Evolutionary conservation across 2,113 vertebrate species (phyloP).

Genomic region (Apistogramma diplotaenia): DNA sequence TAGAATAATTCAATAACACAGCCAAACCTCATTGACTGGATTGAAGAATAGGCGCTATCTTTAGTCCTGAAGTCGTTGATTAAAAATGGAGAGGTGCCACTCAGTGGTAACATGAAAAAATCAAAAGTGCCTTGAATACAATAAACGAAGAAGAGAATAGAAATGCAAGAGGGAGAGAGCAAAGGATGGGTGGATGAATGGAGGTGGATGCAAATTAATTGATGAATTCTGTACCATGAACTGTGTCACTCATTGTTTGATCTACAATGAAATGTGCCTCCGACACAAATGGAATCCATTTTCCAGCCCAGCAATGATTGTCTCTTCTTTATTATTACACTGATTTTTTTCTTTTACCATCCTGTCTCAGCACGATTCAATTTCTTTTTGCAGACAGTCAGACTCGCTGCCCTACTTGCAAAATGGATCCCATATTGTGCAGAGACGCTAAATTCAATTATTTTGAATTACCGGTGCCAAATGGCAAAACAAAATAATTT

Average conservation of each 20-base stretch:
- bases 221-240: slow-evolving; percentile 21
- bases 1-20: slow-evolving; percentile 28
- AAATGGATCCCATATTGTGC: background rate
- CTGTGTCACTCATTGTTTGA: slow-evolving; percentile 42
- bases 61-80: slow-evolving; percentile 22
- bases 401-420: background rate
- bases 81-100: slow-evolving; percentile 48
- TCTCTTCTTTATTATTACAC: slow-evolving; percentile 27
- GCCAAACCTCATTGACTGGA: background rate
- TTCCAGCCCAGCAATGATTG: slow-evolving; percentile 17
- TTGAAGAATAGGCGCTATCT: slow-evolving; percentile 1
- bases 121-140: background rate
- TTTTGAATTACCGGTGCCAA: background rate
- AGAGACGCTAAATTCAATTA: background rate
- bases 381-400: background rate
- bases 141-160: slow-evolving; percentile 1
- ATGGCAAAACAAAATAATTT: background rate
- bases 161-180: background rate
- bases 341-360: background rate
- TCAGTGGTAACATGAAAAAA: slow-evolving; percentile 1
- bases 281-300: slow-evolving; percentile 45
- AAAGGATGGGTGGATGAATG: background rate
- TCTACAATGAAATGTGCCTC: slow-evolving; percentile 36
- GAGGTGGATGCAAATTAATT: slow-evolving; percentile 29
- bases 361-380: background rate